phyloP scores from a whole-genome alignment of 2,888 invertebrate species.

The Pycnomerus fuliginosus region DNA sequence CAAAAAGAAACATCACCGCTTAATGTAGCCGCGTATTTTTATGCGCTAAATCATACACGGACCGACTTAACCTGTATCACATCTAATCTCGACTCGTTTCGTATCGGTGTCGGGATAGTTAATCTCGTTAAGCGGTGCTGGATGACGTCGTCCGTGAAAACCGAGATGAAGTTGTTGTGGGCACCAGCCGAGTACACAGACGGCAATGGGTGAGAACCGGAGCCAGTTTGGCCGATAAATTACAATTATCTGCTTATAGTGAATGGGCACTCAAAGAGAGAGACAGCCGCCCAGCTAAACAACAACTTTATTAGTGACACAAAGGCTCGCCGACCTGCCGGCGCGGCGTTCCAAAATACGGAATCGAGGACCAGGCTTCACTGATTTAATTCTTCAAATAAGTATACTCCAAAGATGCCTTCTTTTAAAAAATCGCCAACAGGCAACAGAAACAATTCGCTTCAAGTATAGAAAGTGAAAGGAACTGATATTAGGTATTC shows the following conservation, averaged over 20 bases:
- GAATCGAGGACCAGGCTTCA: too few relatives aligned
- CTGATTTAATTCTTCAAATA: too few relatives aligned
- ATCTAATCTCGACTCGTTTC: neutral
- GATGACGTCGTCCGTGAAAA: slow-evolving; percentile 8
- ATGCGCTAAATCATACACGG: slow-evolving; percentile 22
- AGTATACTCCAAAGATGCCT: too few relatives aligned
- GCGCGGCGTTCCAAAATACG: slow-evolving; percentile 9
- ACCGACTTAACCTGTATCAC: too few relatives aligned
- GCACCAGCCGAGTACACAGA: slow-evolving; percentile 16
- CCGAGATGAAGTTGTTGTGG: slow-evolving; percentile 24
- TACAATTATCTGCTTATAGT: slow-evolving; percentile 41
- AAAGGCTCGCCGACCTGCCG: slow-evolving; percentile 19
- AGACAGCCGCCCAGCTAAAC: slow-evolving; percentile 28
- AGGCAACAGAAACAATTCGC: too few relatives aligned
- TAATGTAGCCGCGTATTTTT: slow-evolving; percentile 24
- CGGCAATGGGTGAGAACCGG: slow-evolving; percentile 25
- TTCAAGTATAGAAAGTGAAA: too few relatives aligned
- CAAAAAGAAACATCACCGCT: slow-evolving; percentile 32
- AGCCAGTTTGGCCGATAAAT: slow-evolving; percentile 36
- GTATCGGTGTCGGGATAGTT: too few relatives aligned
- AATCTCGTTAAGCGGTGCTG: neutral
- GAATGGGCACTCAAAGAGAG: slow-evolving; percentile 30
- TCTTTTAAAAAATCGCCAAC: too few relatives aligned
- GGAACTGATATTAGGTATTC: too few relatives aligned
- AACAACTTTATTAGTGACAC: slow-evolving; percentile 28